A percentile compares a stretch with the other conserved stretches of the same genome.
phyloP scores from a whole-genome alignment of 2,113 vertebrate genomes.

The Lepus europaeus region DNA sequence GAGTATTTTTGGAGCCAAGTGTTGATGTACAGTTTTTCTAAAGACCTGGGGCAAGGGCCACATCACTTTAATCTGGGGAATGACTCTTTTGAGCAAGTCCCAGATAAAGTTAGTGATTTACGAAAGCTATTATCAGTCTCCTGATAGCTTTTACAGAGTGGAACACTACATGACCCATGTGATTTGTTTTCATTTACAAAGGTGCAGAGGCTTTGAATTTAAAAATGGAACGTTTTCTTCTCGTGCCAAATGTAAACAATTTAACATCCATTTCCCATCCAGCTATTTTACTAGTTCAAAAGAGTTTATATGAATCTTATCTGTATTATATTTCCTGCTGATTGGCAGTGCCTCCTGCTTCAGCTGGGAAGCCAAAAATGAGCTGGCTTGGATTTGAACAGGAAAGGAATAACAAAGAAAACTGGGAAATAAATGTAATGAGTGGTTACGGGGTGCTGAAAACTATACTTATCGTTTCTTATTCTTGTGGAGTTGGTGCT shows the following conservation, averaged over 20 bases:
- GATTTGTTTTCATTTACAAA: constrained; percentile 89
- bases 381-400: constrained; percentile 86
- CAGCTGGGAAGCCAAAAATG: constrained; percentile 86
- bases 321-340: constrained; percentile 90
- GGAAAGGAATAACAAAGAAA: constrained; percentile 89
- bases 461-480: constrained; percentile 84
- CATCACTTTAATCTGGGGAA: constrained; percentile 81
- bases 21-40: constrained; percentile 72
- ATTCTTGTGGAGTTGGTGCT: constrained; percentile 78
- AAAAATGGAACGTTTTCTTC: constrained; percentile 90
- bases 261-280: constrained; percentile 88
- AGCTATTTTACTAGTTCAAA: constrained; percentile 89
- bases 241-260: constrained; percentile 89
- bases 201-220: constrained; percentile 88
- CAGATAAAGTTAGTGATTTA: constrained; percentile 86
- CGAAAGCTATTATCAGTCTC: constrained; percentile 86
- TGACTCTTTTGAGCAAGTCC: constrained; percentile 82
- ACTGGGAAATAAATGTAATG: constrained; percentile 86
- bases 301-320: constrained; percentile 89
- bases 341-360: constrained; percentile 86
- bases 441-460: constrained; percentile 86
- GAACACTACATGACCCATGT: constrained; percentile 84
- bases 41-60: constrained; percentile 65
- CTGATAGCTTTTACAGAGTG: constrained; percentile 86
- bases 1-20: constrained; percentile 49